Evolutionary conservation across 2,888 invertebrate species (phyloP).

Genomic region (Acholoe squamosa): DNA sequence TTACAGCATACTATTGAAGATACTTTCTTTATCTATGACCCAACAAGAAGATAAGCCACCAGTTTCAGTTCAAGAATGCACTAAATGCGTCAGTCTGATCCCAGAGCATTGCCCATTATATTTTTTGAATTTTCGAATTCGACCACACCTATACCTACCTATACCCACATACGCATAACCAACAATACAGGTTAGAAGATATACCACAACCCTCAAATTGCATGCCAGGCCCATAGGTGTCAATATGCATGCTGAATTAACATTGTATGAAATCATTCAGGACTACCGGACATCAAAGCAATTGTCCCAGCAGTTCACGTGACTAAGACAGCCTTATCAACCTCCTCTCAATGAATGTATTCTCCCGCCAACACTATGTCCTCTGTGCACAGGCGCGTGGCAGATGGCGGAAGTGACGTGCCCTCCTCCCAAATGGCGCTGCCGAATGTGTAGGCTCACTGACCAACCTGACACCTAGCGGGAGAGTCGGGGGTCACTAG

Average conservation of each 20-base stretch:
- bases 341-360: neutral
- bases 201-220: neutral
- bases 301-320: neutral
- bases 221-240: neutral
- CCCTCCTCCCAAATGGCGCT: slow-evolving; percentile 29
- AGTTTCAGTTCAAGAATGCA: no score
- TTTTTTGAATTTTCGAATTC: no score
- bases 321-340: neutral
- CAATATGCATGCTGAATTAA: neutral
- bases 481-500: neutral
- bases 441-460: neutral
- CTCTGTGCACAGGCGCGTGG: slow-evolving; percentile 51
- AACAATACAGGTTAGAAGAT: no score
- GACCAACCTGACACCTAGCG: neutral
- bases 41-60: no score
- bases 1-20: no score
- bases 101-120: no score
- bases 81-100: no score
- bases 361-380: slow-evolving; percentile 31
- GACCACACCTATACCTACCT: no score
- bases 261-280: slow-evolving; percentile 26
- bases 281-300: neutral
- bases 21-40: no score
- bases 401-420: slow-evolving; percentile 55
- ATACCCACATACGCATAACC: no score